Evolutionary conservation across 2,113 vertebrate genomes (phyloP).

Genomic region (Pomatorhinus ruficollis): DNA sequence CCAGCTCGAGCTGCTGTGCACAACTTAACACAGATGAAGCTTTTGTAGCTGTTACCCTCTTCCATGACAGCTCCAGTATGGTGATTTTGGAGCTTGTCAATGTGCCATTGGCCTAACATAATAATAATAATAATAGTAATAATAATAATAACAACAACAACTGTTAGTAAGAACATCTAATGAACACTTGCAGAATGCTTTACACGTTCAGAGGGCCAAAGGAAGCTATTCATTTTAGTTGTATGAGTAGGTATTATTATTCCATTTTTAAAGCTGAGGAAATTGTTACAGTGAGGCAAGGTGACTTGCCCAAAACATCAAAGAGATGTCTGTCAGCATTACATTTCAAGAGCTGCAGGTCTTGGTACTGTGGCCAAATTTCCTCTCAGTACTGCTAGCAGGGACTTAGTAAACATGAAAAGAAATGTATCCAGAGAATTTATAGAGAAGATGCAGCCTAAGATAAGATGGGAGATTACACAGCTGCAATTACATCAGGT

Average conservation of each 20-base stretch:
- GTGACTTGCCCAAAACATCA: constrained; percentile 35
- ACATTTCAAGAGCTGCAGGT: not conserved
- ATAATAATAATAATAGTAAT: not conserved
- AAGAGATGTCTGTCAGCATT: constrained; percentile 12
- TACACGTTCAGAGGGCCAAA: not conserved
- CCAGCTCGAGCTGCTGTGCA: not conserved
- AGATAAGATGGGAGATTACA: not conserved
- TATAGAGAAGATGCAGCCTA: not conserved
- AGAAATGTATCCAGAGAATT: not conserved
- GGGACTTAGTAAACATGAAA: not conserved
- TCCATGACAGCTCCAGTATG: not conserved
- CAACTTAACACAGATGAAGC: not conserved
- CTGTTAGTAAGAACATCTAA: not conserved
- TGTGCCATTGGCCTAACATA: not conserved
- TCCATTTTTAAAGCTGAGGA: not conserved
- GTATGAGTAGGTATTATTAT: not conserved
- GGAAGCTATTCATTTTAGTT: not conserved
- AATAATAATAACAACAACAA: not conserved
- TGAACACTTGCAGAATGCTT: not conserved
- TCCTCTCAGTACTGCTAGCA: not conserved
- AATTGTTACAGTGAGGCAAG: constrained; percentile 7
- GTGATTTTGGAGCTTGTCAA: not conserved
- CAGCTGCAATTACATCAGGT: not conserved
- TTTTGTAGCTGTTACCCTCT: not conserved
- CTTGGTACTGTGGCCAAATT: not conserved